A percentile compares a stretch with the other conserved stretches of the same genome.
Conservation (phyloP, 2,113 vertebrate genomes). For the Eulemur rufifrons region DNA sequence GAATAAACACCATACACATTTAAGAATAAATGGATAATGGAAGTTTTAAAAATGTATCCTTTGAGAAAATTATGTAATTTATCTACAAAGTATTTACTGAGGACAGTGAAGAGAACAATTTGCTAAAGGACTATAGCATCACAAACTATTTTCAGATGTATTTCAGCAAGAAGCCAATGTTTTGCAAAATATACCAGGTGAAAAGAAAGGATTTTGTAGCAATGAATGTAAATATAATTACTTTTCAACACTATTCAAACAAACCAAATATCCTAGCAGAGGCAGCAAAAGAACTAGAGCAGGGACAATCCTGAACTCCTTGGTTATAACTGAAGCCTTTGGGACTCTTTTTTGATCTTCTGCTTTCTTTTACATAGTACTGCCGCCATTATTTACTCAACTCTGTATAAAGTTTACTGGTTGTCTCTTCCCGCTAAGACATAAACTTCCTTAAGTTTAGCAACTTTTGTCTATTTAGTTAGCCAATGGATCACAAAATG, state of each 20-base stretch:
- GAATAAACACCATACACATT: not conserved
- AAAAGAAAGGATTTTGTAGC: not conserved
- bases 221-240: not conserved
- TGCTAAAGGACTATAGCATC: not conserved
- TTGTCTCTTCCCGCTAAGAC: not conserved
- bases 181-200: not conserved
- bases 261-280: not conserved
- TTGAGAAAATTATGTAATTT: not conserved
- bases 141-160: not conserved
- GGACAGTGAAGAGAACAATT: not conserved
- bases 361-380: not conserved
- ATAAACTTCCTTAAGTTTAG: not conserved
- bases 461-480: not conserved
- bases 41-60: not conserved
- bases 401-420: not conserved
- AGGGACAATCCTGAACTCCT: accelerated
- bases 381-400: not conserved
- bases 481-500: not conserved
- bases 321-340: not conserved
- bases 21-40: not conserved
- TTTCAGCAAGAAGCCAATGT: not conserved
- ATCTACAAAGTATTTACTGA: not conserved
- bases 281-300: not conserved
- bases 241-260: not conserved
- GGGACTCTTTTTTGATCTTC: not conserved